Percentiles rank a stretch among this genome's conserved stretches.
Evolutionary conservation across 2,888 invertebrate species (phyloP).

Genomic region (Ditula angustiorana): DNA sequence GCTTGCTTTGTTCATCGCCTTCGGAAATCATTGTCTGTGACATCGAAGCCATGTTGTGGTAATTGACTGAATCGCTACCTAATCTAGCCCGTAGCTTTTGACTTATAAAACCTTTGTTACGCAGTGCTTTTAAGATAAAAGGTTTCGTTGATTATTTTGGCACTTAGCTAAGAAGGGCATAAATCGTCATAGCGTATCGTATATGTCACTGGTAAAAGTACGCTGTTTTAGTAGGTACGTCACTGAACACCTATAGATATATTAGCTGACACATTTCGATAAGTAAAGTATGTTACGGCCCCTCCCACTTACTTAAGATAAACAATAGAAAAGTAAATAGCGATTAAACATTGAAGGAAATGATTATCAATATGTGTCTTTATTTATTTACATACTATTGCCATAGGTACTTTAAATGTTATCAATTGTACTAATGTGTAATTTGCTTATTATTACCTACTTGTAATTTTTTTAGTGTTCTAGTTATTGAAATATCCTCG

Average conservation of each 20-base stretch:
- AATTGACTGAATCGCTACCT: conserved; percentile 10
- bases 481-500: no score
- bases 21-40: conserved; percentile 13
- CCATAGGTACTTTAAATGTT: conserved; percentile 41
- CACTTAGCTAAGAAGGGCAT: no score
- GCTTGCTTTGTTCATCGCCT: conserved; percentile 24
- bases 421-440: conserved; percentile 42
- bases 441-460: no score
- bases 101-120: background rate
- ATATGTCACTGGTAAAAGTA: background rate
- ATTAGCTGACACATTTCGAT: conserved; percentile 16
- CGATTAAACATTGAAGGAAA: conserved; percentile 58
- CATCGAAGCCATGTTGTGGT: background rate
- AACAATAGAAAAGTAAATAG: conserved; percentile 63
- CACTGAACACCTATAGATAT: background rate
- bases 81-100: background rate
- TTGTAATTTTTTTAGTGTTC: no score
- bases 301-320: conserved; percentile 51
- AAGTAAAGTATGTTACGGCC: conserved; percentile 34
- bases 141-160: background rate
- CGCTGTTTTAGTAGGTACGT: background rate
- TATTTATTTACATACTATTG: conserved; percentile 52
- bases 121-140: background rate
- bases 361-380: conserved; percentile 52
- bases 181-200: no score